Evolutionary conservation across 2,797 vertebrate species (phyloP).

Genomic region (Argya squamiceps): DNA sequence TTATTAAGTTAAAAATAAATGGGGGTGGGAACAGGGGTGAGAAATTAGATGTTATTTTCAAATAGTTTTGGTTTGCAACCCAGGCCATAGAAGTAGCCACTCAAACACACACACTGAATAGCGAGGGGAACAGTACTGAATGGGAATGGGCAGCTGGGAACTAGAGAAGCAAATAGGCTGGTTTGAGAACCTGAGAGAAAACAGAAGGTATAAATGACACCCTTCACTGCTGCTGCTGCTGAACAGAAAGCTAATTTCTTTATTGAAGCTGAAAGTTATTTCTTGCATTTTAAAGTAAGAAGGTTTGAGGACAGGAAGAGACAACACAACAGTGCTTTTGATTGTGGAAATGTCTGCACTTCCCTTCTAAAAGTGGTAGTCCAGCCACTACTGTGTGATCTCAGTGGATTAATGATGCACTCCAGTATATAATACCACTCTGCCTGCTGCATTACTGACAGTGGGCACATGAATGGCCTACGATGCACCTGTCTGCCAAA

Average conservation of each 20-base stretch:
- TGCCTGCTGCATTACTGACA: background rate
- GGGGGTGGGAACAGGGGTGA: fast-evolving
- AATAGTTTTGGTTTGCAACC: background rate
- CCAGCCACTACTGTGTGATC: background rate
- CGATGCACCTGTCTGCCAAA: background rate
- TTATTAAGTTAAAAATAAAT: background rate
- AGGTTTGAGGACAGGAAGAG: background rate
- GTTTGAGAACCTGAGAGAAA: background rate
- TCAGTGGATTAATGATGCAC: background rate
- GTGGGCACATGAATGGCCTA: background rate
- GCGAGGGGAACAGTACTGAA: fast-evolving
- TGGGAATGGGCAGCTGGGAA: background rate
- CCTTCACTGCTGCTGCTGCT: background rate
- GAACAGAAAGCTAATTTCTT: background rate
- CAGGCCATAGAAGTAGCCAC: background rate
- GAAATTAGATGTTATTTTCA: background rate
- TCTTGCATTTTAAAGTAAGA: background rate
- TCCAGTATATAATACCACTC: background rate
- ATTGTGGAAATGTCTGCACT: background rate
- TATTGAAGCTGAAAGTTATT: background rate
- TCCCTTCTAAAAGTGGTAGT: background rate
- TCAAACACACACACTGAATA: background rate
- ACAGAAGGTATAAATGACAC: background rate
- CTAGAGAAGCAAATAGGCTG: background rate
- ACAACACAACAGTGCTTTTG: background rate